Evolutionary conservation across 2,113 vertebrate species (phyloP), one percentile per base, ranked within the genome.

Genomic region (Nyctereutes procyonoides): DNA sequence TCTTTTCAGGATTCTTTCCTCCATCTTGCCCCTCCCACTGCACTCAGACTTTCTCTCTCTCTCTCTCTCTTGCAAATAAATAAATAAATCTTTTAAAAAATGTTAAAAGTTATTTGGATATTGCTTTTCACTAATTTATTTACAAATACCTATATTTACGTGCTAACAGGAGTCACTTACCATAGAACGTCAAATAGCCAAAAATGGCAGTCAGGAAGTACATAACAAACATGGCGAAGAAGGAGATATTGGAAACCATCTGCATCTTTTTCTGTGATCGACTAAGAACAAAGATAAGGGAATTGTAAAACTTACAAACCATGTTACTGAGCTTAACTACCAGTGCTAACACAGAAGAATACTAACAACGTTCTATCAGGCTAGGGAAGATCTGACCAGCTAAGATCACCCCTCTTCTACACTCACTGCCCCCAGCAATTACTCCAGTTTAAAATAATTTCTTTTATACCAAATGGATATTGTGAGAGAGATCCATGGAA

Each of bases 161-260:
- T 4, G n/a, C 2, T 9, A 16, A n/a, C 58, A 89, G 97, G 98
- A 82, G 73, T 32, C 14, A 97, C 89, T 98, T 98, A 99, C 99
- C 98, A 0, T 99, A 99, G 98, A 99, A 99, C 60, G 99, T 99
- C 97, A 99, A 97, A 97, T 99, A 99, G 86, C 99, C 99, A 98
- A 99, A 99, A 97, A 99, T 98, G 93, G 99, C 99, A 82, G 99
- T 99, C 97, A 99, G 38, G 97, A 99, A 98, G 98, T 99, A 99
- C 99, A 99, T 99, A 92, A 99, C 48, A 96, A 99, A 99, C 99
- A 99, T 99, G 96, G 99, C 98, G 62, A 99, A 99, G 98, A 99
- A 99, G 95, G 99, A 99, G 97, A 99, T 98, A 96, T 99, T 98
- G 88, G 99, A 98, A 97, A 99, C 99, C 98, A 98, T 96, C 97